These are phyloP conservation scores for Limnephilus auricula DNA, from an alignment of 2,888 invertebrate species.

Conservation along the genomic window DNA sequence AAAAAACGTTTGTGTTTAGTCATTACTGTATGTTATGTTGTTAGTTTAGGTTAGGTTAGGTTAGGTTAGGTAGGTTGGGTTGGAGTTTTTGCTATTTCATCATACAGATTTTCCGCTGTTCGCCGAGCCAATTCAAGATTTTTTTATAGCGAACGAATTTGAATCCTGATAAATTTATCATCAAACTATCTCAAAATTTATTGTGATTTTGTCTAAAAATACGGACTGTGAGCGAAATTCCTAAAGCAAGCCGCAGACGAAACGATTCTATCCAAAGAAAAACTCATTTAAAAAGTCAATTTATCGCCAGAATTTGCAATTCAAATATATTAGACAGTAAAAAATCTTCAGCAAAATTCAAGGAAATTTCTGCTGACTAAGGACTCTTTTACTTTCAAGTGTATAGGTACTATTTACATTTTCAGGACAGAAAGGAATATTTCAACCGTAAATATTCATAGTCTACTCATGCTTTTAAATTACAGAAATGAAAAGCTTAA, in stretches of 20 bases:
- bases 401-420: conserved; percentile 27
- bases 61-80: too few relatives aligned
- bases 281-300: conserved; percentile 51
- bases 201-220: conserved; percentile 5
- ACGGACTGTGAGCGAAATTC: conserved; percentile 17
- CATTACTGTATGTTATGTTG: too few relatives aligned
- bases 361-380: conserved; percentile 17
- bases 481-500: conserved; percentile 39
- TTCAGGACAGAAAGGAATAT: conserved; percentile 21
- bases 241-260: conserved; percentile 12
- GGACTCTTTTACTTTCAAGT: conserved; percentile 29
- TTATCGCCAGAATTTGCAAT: conserved; percentile 54
- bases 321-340: conserved; percentile 52
- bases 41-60: too few relatives aligned
- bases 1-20: too few relatives aligned
- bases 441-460: conserved; percentile 33
- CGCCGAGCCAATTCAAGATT: not conserved
- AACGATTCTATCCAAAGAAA: conserved; percentile 32
- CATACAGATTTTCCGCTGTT: not conserved
- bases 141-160: not conserved
- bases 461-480: conserved; percentile 30
- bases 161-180: not conserved
- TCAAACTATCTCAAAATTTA: not conserved
- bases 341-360: conserved; percentile 4
- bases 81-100: not conserved